These are phyloP conservation scores for Agonopterix heracliana DNA, from an alignment of 2,888 invertebrate species.

Conservation along the genomic window DNA sequence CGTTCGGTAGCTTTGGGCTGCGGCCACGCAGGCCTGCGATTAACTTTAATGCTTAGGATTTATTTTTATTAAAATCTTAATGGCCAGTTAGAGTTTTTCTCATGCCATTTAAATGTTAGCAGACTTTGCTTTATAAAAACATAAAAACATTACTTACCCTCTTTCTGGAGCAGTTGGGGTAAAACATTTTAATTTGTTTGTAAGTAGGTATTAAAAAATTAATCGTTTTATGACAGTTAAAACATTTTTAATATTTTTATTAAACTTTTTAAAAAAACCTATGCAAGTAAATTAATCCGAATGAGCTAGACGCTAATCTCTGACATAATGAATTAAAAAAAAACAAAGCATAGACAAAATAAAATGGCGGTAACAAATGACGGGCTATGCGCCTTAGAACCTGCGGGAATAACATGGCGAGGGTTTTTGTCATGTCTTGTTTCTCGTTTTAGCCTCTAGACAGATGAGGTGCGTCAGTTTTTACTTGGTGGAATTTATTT, in stretches of 20 bases:
- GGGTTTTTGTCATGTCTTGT: constrained; percentile 40
- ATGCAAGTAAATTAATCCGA: no score
- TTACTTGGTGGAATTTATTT: constrained; percentile 52
- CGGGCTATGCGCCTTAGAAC: constrained; percentile 31
- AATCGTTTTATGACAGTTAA: no score
- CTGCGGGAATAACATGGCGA: constrained; percentile 27
- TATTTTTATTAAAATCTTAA: constrained; percentile 26
- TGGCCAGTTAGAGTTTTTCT: constrained; percentile 6
- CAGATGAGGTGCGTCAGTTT: constrained; percentile 60
- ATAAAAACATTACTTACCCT: background rate
- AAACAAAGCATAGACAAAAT: constrained; percentile 40
- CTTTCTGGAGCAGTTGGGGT: no score
- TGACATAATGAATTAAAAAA: constrained; percentile 5
- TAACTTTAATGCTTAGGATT: constrained; percentile 30
- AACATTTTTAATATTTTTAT: no score
- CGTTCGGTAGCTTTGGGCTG: constrained; percentile 41
- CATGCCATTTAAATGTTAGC: constrained; percentile 6
- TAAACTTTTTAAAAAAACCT: no score
- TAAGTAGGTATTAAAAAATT: no score
- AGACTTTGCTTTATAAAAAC: constrained; percentile 7
- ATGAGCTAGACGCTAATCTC: background rate
- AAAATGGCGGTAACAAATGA: constrained; percentile 44
- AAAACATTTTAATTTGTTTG: no score
- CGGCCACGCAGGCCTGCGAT: constrained; percentile 18
- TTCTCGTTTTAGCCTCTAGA: constrained; percentile 49